Percentiles rank a stretch among this genome's conserved stretches.
Conservation (phyloP, 2,113 vertebrate genomes). For the Bufo bufo region DNA sequence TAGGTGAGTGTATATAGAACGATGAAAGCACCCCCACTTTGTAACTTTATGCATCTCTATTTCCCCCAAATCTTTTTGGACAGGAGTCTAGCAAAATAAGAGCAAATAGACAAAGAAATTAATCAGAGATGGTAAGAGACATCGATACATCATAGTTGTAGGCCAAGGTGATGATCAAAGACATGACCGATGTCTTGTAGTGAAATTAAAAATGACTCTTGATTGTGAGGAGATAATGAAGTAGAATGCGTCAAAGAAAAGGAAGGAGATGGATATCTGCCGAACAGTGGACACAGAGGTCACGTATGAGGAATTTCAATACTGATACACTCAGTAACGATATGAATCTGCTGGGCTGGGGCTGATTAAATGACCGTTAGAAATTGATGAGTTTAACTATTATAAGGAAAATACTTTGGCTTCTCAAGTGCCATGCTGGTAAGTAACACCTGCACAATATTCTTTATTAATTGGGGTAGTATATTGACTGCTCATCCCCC, state of each 20-base stretch:
- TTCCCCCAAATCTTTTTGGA: background rate
- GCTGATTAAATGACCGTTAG: background rate
- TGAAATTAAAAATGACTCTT: background rate
- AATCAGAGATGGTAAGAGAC: background rate
- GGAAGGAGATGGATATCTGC: background rate
- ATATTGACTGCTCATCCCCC: no score
- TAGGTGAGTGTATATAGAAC: no score
- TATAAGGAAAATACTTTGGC: background rate
- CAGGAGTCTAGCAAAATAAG: background rate
- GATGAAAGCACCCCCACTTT: no score
- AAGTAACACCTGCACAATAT: no score
- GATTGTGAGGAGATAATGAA: background rate
- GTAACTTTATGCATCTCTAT: no score
- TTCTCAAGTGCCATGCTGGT: no score
- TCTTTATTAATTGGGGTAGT: no score
- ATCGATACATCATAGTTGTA: background rate
- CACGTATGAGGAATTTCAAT: background rate
- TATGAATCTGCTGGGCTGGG: background rate
- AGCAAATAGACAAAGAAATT: background rate
- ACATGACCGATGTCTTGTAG: background rate
- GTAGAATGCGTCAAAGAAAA: background rate
- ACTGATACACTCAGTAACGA: background rate
- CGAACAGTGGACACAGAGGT: background rate
- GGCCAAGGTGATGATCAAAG: conserved; percentile 14
- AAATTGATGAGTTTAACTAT: background rate